Evolutionary conservation across 2,113 vertebrate species (phyloP).

Genomic region (Hypanus sabinus): DNA sequence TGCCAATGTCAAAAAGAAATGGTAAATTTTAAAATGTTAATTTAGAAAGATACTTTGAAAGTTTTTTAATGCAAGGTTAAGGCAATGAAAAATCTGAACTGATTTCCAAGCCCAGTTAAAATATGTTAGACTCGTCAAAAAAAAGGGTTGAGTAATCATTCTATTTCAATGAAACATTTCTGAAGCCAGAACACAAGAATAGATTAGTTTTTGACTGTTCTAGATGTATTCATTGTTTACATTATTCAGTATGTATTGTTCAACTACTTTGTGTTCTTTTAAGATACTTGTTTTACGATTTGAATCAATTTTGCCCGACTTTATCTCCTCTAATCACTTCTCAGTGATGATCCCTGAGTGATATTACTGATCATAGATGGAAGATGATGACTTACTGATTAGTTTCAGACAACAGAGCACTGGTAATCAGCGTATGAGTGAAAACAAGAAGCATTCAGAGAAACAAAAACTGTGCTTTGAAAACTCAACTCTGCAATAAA

Average conservation of each 20-base stretch:
- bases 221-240: not conserved
- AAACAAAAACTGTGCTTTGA: not conserved
- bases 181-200: not conserved
- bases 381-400: constrained; percentile 8
- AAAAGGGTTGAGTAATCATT: not conserved
- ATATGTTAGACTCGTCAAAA: not conserved
- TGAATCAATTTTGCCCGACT: not conserved
- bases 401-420: not conserved
- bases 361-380: not conserved
- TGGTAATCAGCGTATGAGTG: not conserved
- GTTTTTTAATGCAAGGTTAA: not conserved
- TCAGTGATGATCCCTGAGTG: not conserved
- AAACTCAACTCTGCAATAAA: not conserved
- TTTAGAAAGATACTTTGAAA: not conserved
- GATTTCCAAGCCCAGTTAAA: too few relatives aligned
- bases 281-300: not conserved
- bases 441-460: not conserved
- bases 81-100: not conserved
- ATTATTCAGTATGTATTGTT: not conserved
- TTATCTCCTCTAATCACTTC: not conserved
- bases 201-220: not conserved
- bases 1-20: not conserved
- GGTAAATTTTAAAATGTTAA: not conserved
- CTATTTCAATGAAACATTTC: not conserved
- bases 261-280: not conserved